phyloP scores from a whole-genome alignment of 1,140 invertebrate species.

The Drosophila melanica region DNA sequence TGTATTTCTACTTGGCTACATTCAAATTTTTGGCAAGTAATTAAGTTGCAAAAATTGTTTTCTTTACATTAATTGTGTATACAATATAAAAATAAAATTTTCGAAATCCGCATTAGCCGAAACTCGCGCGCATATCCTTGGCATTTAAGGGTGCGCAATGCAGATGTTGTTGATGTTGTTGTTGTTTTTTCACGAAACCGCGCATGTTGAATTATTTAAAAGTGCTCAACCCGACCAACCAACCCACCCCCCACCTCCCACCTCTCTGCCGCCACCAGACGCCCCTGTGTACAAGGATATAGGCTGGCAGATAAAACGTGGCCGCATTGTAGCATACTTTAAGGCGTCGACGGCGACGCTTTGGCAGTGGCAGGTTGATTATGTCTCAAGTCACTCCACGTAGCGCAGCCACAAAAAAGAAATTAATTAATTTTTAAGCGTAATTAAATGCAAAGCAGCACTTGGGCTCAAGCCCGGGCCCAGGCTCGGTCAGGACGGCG shows the following conservation, averaged over 20 bases:
- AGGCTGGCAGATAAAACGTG: slow-evolving; percentile 69
- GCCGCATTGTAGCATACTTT: slow-evolving; percentile 71
- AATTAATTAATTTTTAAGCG: slow-evolving; percentile 83
- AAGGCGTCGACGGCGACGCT: slow-evolving; percentile 47
- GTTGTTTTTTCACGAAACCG: slow-evolving; percentile 45
- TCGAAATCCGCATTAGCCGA: neutral
- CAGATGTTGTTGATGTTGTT: slow-evolving; percentile 10
- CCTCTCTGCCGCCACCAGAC: neutral
- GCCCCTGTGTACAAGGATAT: slow-evolving; percentile 53
- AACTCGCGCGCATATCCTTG: slow-evolving; percentile 61
- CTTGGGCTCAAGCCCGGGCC: slow-evolving; percentile 29
- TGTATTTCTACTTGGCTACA: too few relatives aligned
- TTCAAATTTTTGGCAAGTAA: neutral
- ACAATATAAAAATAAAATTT: too few relatives aligned
- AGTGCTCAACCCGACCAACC: slow-evolving; percentile 50
- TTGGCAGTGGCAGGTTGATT: slow-evolving; percentile 63
- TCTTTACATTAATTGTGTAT: too few relatives aligned
- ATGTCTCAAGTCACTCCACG: slow-evolving; percentile 75
- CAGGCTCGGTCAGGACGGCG: slow-evolving; percentile 20
- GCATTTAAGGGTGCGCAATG: slow-evolving; percentile 65
- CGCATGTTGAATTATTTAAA: slow-evolving; percentile 79
- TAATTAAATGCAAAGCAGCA: slow-evolving; percentile 81
- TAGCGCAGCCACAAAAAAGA: slow-evolving; percentile 68
- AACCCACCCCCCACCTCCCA: neutral
- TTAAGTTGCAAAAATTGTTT: neutral